Evolutionary conservation across 2,113 vertebrate genomes (phyloP).

Genomic region (Clarias gariepinus): DNA sequence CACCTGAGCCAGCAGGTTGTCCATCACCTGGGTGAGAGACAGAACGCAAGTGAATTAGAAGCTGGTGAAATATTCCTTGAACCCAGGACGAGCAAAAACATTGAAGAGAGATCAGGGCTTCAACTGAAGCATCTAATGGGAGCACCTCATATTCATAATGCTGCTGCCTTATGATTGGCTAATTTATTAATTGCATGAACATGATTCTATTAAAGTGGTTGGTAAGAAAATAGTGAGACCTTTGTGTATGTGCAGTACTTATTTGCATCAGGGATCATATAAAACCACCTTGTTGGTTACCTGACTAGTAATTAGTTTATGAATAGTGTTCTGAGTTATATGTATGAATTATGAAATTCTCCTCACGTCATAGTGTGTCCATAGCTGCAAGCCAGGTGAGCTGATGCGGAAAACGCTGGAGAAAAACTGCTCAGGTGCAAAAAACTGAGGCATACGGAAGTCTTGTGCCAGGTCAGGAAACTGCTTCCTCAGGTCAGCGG

Average conservation of each 20-base stretch:
- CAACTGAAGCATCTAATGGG: too few species aligned
- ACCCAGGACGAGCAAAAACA: too few species aligned
- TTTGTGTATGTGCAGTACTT: background rate
- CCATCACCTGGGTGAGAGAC: constrained; percentile 83
- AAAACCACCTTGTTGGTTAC: background rate
- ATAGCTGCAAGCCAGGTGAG: constrained; percentile 89
- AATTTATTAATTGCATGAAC: background rate
- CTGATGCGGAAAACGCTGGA: constrained; percentile 97
- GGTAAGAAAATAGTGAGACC: background rate
- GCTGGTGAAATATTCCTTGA: too few species aligned
- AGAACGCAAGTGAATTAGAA: background rate
- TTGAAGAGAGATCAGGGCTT: too few species aligned
- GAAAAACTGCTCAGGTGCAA: constrained; percentile 87
- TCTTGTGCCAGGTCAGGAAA: constrained; percentile 87
- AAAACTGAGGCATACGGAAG: constrained; percentile 84
- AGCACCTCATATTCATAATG: background rate
- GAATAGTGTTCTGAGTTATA: background rate
- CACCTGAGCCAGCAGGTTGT: constrained; percentile 96
- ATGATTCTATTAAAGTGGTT: background rate
- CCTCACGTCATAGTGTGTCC: constrained; percentile 97
- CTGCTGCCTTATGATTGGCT: background rate
- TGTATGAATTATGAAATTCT: background rate
- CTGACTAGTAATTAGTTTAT: background rate
- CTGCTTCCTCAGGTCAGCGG: constrained; percentile 89
- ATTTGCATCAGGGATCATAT: background rate